Evolutionary conservation across 1,140 invertebrate species (phyloP), one percentile per base, ranked within the genome.

Genomic region (Papilio machaon): DNA sequence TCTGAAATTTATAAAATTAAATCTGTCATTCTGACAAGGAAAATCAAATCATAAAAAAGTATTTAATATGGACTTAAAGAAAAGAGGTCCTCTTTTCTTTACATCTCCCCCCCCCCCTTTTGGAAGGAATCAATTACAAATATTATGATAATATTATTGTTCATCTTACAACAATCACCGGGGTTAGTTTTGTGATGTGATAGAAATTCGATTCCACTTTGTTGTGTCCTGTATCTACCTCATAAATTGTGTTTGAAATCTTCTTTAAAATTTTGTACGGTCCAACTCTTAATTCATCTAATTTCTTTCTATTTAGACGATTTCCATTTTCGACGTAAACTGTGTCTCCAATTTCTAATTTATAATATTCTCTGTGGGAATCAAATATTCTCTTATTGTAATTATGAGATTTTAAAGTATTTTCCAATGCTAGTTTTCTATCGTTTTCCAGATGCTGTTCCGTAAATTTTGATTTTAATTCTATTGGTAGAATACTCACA

Each of bases 381-480:
- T 87, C 81, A 79, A 76, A 84, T 82, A 54, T 67, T 79, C 70
- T 52, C 67, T 85, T 82, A 77, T 82, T 84, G 19, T 81, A 81
- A 13, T 80, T 80, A 35, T 85, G 82, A 15, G 82, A 85, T 54
- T 81, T 84, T 82, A 81, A 83, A 58, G 81, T 70, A 70, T 86
- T 88, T 80, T 87, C 75, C n/a, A 86, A 58, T 43, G 87, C 88
- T 80, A 84, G 38, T 43, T 38, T 30, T 85, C 84, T 78, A 60
- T 82, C 79, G 58, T 82, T 81, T 82, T 13, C 74, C 70, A 77
- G 73, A 10, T 78, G 77, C 7, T 83, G 81, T 74, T 73, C 77
- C 74, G 73, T n/a, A 74, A 60, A 70, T 79, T 64, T 82, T 79
- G 79, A 43, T 70, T 84, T 84, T 10, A 82, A 80, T 82, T 82